These are phyloP conservation scores for Dromiciops gliroides DNA, from an alignment of 2,113 vertebrate species.

Conservation along the genomic window DNA sequence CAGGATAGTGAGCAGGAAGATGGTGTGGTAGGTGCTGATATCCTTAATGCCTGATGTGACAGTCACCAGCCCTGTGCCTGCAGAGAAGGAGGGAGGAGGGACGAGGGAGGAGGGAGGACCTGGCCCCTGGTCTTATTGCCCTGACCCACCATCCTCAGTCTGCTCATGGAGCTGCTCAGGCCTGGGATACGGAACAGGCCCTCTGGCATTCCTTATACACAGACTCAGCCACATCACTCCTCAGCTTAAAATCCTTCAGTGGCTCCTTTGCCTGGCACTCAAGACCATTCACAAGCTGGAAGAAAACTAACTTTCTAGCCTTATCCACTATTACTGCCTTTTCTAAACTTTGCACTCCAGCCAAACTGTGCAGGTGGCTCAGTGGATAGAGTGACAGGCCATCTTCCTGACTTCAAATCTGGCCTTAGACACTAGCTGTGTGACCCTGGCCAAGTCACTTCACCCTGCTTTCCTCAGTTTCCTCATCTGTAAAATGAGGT, in stretches of 20 bases:
- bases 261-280: not conserved
- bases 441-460: not conserved
- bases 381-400: too few species aligned
- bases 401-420: not conserved
- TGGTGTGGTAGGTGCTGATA: constrained; percentile 96
- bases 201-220: not conserved
- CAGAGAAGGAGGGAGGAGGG: not conserved
- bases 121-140: not conserved
- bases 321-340: not conserved
- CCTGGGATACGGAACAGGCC: too few species aligned
- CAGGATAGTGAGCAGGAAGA: constrained; percentile 97
- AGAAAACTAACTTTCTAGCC: not conserved
- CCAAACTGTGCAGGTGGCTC: not conserved
- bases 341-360: not conserved
- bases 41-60: constrained; percentile 91
- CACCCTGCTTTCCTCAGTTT: too few species aligned
- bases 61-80: constrained; percentile 87
- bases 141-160: not conserved
- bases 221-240: not conserved
- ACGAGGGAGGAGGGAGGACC: not conserved
- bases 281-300: not conserved
- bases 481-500: too few species aligned
- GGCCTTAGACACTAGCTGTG: not conserved
- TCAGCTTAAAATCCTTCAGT: not conserved
- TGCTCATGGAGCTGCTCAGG: too few species aligned